These are phyloP conservation scores for Meloe dianella DNA, from an alignment of 2,888 invertebrate species.

Conservation along the genomic window DNA sequence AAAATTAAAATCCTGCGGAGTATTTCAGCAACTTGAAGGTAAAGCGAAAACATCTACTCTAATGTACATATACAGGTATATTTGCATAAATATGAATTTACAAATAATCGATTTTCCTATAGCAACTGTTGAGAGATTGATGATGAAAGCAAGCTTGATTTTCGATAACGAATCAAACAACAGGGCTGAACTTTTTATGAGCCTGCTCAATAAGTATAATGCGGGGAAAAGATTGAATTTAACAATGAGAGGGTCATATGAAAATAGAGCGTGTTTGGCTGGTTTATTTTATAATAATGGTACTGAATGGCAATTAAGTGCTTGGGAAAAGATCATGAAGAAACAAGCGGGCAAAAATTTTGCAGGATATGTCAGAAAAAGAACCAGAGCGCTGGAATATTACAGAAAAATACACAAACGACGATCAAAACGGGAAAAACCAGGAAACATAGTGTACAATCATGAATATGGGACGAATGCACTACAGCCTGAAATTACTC, in stretches of 20 bases:
- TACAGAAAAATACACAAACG: no score
- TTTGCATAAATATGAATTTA: no score
- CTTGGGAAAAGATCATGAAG: conserved; percentile 1
- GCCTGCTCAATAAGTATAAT: conserved; percentile 24
- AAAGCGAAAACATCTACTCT: background rate
- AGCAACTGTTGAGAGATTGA: no score
- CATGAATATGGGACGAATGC: background rate
- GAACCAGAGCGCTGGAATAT: no score
- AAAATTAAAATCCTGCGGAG: no score
- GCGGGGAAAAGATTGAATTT: conserved; percentile 26
- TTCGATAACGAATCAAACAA: no score
- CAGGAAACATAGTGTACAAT: background rate
- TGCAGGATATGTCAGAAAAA: background rate
- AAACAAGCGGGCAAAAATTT: background rate
- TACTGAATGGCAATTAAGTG: background rate
- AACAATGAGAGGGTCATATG: conserved; percentile 6
- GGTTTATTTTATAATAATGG: conserved; percentile 9
- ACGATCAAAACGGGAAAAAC: no score
- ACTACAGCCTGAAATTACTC: background rate
- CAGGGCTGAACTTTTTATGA: no score
- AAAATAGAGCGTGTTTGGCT: background rate
- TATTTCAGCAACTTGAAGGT: no score
- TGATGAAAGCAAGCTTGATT: no score
- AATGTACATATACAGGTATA: no score
- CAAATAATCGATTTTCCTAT: no score